These are phyloP conservation scores for Abrostola tripartita DNA, from an alignment of 2,888 invertebrate species.

Conservation along the genomic window DNA sequence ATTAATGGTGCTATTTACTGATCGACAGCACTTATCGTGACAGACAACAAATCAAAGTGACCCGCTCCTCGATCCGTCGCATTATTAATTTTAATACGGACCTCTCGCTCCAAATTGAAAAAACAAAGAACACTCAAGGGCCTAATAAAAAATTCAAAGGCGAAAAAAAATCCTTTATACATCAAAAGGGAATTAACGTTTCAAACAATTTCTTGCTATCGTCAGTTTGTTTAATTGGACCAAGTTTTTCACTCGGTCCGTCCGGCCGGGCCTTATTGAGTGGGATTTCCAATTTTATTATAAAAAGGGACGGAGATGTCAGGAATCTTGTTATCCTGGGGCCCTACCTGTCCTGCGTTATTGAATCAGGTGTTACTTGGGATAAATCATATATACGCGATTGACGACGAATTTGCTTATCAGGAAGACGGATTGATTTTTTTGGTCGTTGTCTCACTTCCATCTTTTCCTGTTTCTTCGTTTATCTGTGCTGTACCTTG, in stretches of 20 bases:
- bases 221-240: conserved; percentile 56
- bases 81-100: conserved; percentile 53
- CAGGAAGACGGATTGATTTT: conserved; percentile 25
- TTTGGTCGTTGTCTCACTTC: conserved; percentile 15
- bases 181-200: conserved; percentile 53
- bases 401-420: conserved; percentile 51
- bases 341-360: conserved; percentile 59
- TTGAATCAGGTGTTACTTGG: conserved; percentile 67
- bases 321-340: conserved; percentile 67
- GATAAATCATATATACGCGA: conserved; percentile 53
- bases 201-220: conserved; percentile 47
- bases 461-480: neutral
- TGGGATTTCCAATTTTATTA: conserved; percentile 70
- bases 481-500: neutral
- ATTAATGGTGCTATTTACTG: neutral
- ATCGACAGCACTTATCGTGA: conserved; percentile 13
- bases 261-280: conserved; percentile 45
- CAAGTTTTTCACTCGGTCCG: conserved; percentile 51
- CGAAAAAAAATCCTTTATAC: conserved; percentile 53
- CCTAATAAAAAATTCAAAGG: conserved; percentile 54
- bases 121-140: conserved; percentile 49
- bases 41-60: conserved; percentile 34
- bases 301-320: conserved; percentile 62
- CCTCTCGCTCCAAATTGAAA: conserved; percentile 37
- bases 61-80: conserved; percentile 29